Conservation (phyloP, 1,140 invertebrate species). For the Drosophila athabasca region DNA sequence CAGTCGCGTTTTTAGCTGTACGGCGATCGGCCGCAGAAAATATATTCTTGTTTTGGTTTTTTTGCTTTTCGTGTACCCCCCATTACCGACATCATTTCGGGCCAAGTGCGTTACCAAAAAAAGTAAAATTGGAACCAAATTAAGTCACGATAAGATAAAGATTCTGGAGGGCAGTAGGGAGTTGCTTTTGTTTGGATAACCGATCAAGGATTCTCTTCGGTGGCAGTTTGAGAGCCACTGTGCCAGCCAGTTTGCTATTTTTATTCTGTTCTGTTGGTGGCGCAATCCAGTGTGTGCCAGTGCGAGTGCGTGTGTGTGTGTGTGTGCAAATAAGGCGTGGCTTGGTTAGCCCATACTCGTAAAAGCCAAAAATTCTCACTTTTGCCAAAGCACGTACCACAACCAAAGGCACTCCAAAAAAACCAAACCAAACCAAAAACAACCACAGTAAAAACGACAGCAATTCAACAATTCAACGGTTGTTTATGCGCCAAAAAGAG, state of each 20-base stretch:
- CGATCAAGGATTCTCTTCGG: neutral
- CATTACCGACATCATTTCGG: neutral
- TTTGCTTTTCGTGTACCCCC: neutral
- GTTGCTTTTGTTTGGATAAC: slow-evolving; percentile 5
- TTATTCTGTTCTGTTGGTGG: slow-evolving; percentile 4
- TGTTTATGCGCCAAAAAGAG: slow-evolving; percentile 37
- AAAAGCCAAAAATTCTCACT: slow-evolving; percentile 25
- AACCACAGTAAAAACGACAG: slow-evolving; percentile 10
- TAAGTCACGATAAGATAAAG: slow-evolving; percentile 44
- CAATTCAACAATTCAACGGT: slow-evolving; percentile 25
- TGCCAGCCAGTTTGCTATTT: neutral
- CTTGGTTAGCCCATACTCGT: slow-evolving; percentile 12
- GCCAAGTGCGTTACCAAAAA: slow-evolving; percentile 40
- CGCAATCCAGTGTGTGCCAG: neutral
- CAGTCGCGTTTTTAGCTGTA: slow-evolving; percentile 78
- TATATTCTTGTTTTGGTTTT: slow-evolving; percentile 36
- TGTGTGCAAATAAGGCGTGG: slow-evolving; percentile 46
- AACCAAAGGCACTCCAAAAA: slow-evolving; percentile 16
- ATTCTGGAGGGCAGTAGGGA: neutral
- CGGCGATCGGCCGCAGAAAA: slow-evolving; percentile 71
- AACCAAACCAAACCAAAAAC: slow-evolving; percentile 36
- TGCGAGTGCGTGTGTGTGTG: neutral
- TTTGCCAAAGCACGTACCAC: slow-evolving; percentile 39
- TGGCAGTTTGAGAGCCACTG: slow-evolving; percentile 14
- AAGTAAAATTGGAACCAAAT: slow-evolving; percentile 6